phyloP scores from a whole-genome alignment of 53 echinoderm and acorn worm genomes.

The Glandiceps talaboti region DNA sequence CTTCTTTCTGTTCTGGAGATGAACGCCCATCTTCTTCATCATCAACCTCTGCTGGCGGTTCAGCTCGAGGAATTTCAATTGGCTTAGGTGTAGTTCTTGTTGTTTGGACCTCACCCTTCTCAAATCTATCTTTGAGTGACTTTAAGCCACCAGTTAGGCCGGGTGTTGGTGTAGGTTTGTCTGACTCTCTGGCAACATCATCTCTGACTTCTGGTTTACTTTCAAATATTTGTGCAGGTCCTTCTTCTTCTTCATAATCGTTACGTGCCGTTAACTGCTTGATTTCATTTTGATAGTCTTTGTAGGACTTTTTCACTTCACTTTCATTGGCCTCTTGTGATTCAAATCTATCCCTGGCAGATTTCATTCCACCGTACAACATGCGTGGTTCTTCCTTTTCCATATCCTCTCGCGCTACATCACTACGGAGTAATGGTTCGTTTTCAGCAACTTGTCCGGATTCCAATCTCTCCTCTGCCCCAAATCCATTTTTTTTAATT shows the following conservation, averaged over 20 bases:
- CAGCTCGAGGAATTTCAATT: background rate
- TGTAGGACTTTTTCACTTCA: background rate
- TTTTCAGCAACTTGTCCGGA: conserved; percentile 22
- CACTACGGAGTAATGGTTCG: conserved; percentile 35
- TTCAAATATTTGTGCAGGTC: background rate
- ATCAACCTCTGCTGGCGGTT: background rate
- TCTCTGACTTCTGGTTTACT: background rate
- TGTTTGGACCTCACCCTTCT: conserved; percentile 34
- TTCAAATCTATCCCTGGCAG: conserved; percentile 61
- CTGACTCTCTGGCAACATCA: background rate
- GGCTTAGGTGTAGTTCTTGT: background rate
- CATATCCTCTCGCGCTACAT: conserved; percentile 34
- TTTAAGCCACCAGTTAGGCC: conserved; percentile 5
- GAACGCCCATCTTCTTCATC: background rate
- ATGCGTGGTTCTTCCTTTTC: conserved; percentile 31
- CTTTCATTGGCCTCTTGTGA: background rate
- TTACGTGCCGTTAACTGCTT: background rate
- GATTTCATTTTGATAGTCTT: background rate
- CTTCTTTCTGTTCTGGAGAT: background rate
- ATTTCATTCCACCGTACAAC: conserved; percentile 26
- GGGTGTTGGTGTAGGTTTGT: background rate
- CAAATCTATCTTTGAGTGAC: conserved; percentile 50
- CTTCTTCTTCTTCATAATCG: background rate
- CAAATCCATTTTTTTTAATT: background rate
- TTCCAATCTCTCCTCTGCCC: background rate